phyloP scores from a whole-genome alignment of 2,113 vertebrate species.

The Pituophis catenifer region DNA sequence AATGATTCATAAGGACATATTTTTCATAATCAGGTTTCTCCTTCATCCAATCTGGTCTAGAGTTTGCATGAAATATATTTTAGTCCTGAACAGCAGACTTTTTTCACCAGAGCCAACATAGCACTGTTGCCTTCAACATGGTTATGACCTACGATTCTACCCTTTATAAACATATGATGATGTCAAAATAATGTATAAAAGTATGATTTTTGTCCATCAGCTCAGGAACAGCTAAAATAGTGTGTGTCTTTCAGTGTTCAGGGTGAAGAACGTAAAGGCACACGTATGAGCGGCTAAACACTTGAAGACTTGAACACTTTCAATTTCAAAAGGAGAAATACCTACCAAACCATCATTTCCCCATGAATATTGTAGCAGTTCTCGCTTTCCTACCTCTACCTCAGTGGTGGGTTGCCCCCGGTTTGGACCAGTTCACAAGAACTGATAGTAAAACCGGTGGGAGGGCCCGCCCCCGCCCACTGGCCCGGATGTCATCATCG shows the following conservation, averaged over 20 bases:
- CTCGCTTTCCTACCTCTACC: background rate
- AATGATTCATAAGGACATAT: background rate
- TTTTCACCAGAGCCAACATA: background rate
- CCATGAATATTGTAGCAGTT: background rate
- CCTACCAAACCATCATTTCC: background rate
- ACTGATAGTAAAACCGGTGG: too few species aligned
- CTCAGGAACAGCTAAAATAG: background rate
- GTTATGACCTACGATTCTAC: background rate
- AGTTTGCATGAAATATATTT: background rate
- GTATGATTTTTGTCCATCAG: background rate
- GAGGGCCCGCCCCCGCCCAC: too few species aligned
- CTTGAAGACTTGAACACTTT: background rate
- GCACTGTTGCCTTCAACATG: background rate
- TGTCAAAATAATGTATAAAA: background rate
- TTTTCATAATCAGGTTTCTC: background rate
- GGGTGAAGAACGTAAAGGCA: background rate
- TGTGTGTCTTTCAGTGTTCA: background rate
- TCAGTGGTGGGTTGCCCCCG: background rate
- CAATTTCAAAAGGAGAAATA: background rate
- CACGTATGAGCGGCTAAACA: background rate
- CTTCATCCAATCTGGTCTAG: background rate
- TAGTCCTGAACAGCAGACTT: background rate
- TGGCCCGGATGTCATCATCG: too few species aligned
- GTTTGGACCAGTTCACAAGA: too few species aligned
- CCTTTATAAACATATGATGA: background rate